A percentile compares a stretch with the other conserved stretches of the same genome.
Evolutionary conservation across 2,888 invertebrate species (phyloP).

Genomic region (Cyclophora albipunctata): DNA sequence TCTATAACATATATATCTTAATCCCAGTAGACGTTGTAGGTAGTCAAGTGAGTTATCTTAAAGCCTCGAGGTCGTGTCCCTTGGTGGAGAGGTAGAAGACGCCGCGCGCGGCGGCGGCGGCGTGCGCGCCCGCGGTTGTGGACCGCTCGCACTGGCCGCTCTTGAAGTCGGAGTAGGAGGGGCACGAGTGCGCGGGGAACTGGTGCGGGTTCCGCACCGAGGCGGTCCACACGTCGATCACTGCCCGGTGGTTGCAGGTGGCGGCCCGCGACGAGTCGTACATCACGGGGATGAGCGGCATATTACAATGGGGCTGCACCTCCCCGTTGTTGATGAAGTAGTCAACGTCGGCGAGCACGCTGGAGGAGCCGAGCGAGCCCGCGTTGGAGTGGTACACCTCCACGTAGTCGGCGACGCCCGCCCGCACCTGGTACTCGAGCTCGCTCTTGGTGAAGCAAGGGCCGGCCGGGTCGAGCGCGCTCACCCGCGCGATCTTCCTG

Average conservation of each 20-base stretch:
- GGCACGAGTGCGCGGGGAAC: conserved; percentile 52
- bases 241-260: conserved; percentile 55
- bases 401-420: conserved; percentile 74
- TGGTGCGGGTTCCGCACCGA: conserved; percentile 45
- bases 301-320: conserved; percentile 72
- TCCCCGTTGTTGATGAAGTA: conserved; percentile 77
- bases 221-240: conserved; percentile 51
- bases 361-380: conserved; percentile 65
- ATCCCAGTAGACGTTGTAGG: too few relatives aligned
- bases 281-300: conserved; percentile 47
- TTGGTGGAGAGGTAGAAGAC: conserved; percentile 57
- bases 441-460: conserved; percentile 59
- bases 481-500: conserved; percentile 45
- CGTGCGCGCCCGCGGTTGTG: conserved; percentile 54
- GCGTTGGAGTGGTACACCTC: conserved; percentile 78
- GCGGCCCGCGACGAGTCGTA: conserved; percentile 56
- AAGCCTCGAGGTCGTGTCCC: conserved; percentile 26
- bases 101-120: conserved; percentile 54
- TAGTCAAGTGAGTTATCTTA: conserved; percentile 4
- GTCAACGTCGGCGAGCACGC: conserved; percentile 72
- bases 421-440: conserved; percentile 61
- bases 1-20: too few relatives aligned
- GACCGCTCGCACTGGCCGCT: conserved; percentile 38
- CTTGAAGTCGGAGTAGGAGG: conserved; percentile 46
- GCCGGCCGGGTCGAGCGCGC: conserved; percentile 63